These are phyloP conservation scores for Pollenia angustigena DNA, from an alignment of 2,888 invertebrate genomes.

Conservation along the genomic window DNA sequence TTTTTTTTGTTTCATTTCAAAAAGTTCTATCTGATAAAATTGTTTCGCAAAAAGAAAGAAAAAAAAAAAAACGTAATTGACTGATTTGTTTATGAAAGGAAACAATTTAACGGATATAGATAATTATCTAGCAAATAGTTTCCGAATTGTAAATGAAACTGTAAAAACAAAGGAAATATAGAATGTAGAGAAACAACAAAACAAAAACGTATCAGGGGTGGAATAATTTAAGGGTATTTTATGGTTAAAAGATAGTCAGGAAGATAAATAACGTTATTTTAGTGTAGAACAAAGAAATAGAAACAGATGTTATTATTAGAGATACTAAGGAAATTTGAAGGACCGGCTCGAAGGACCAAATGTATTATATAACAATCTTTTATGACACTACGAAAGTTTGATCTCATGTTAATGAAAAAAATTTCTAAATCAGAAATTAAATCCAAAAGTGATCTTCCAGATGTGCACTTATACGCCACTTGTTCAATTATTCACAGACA, in stretches of 20 bases:
- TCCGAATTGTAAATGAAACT: slow-evolving; percentile 44
- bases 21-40: slow-evolving; percentile 68
- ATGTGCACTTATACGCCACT: too few species aligned
- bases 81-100: slow-evolving; percentile 65
- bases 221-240: slow-evolving; percentile 37
- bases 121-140: slow-evolving; percentile 62
- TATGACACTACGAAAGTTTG: too few species aligned
- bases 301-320: slow-evolving; percentile 6
- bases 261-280: slow-evolving; percentile 10
- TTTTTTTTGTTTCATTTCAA: slow-evolving; percentile 8
- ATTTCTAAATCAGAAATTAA: too few species aligned
- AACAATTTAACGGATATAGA: slow-evolving; percentile 68
- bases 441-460: too few species aligned
- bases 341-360: too few species aligned
- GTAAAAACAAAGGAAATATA: neutral
- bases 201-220: neutral
- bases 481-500: too few species aligned
- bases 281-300: too few species aligned
- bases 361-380: too few species aligned
- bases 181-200: neutral
- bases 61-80: slow-evolving; percentile 56
- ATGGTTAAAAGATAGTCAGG: neutral
- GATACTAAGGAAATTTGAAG: neutral
- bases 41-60: slow-evolving; percentile 26
- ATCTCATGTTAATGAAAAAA: too few species aligned